Conservation (phyloP, 2,797 vertebrate species). For the Neopelma chrysocephalum region DNA sequence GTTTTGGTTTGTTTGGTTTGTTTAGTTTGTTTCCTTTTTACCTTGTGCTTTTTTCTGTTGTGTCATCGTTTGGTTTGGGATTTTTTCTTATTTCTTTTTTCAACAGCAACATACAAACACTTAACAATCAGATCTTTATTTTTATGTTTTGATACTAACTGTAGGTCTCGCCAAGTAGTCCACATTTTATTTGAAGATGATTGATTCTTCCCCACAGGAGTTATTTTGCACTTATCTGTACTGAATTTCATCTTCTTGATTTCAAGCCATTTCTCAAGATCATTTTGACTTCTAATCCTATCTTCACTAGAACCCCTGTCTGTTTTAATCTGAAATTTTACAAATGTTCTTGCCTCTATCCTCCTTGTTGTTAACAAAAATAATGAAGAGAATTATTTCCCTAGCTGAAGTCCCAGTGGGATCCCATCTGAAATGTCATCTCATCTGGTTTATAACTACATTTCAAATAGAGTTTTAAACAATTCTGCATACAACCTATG, state of each 20-base stretch:
- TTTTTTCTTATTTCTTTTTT: not conserved
- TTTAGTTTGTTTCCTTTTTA: not conserved
- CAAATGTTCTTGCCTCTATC: not conserved
- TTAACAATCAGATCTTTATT: not conserved
- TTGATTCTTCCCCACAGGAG: not conserved
- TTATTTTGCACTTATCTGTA: not conserved
- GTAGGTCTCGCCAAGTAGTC: not conserved
- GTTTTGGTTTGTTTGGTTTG: too few species aligned
- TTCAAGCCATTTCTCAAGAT: slow-evolving; percentile 8
- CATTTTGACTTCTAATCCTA: not conserved
- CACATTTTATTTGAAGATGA: not conserved
- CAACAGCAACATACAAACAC: not conserved
- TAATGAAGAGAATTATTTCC: not conserved
- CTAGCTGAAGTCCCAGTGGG: not conserved
- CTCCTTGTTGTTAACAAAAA: not conserved
- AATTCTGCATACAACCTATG: not conserved
- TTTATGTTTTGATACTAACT: not conserved
- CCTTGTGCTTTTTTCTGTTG: not conserved
- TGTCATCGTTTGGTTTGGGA: not conserved
- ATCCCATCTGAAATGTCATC: not conserved
- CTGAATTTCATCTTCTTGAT: not conserved
- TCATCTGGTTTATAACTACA: not conserved
- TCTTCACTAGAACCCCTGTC: not conserved
- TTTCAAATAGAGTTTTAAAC: not conserved
- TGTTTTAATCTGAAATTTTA: not conserved